phyloP scores from a whole-genome alignment of 2,113 vertebrate genomes.

The Grantiella picta region DNA sequence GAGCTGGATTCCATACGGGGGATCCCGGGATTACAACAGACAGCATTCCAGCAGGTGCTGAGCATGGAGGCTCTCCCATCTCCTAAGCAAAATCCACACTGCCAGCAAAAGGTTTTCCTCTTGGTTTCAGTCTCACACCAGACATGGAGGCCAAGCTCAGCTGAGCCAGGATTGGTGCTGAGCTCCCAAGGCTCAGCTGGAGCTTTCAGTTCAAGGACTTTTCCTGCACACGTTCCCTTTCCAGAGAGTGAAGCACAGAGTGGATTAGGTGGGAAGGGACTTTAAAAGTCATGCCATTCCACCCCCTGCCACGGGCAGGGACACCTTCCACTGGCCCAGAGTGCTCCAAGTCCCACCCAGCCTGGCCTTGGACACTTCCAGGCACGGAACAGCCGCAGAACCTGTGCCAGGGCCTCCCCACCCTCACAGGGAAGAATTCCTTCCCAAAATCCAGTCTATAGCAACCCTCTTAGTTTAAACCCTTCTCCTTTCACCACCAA shows the following conservation, averaged over 20 bases:
- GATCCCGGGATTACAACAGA: not conserved
- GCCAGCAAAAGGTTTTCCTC: not conserved
- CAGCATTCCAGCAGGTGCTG: accelerated
- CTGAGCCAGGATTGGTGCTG: not conserved
- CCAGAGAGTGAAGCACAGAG: not conserved
- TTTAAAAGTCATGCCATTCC: not conserved
- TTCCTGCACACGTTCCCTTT: not conserved
- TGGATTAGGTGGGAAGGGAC: not conserved
- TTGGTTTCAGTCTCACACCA: not conserved
- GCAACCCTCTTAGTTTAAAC: not conserved
- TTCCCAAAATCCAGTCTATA: not conserved
- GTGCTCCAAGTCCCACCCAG: accelerated
- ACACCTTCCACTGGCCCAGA: not conserved
- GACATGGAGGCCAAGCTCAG: not conserved
- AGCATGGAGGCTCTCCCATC: accelerated
- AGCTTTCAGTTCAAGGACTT: not conserved
- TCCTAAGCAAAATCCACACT: not conserved
- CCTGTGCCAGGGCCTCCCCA: not conserved
- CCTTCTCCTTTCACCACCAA: not conserved
- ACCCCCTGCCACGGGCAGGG: not conserved
- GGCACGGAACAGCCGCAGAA: not conserved
- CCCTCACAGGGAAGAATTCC: not conserved
- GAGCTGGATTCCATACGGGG: not conserved
- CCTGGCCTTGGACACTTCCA: not conserved
- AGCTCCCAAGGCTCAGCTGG: not conserved